Percentiles rank a stretch among this genome's conserved stretches.
These are phyloP conservation scores for Elephantulus edwardii DNA, from an alignment of 2,113 vertebrate genomes.

Conservation along the genomic window DNA sequence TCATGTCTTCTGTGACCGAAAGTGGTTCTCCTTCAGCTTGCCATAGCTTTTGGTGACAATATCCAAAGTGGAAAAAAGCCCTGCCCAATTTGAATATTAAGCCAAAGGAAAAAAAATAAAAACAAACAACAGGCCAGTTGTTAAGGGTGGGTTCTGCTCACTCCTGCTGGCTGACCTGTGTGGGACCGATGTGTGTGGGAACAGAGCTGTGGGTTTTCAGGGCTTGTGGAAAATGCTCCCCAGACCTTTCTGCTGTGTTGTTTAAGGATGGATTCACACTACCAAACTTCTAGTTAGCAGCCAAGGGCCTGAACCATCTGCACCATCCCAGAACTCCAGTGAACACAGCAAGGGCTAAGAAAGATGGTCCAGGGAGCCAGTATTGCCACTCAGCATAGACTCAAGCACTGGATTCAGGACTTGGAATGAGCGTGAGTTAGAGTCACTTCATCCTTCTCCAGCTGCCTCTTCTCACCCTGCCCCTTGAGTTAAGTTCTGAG, in stretches of 20 bases:
- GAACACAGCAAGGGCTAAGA: no score
- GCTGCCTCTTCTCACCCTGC: not conserved
- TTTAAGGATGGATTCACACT: no score
- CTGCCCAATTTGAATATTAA: not conserved
- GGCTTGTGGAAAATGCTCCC: no score
- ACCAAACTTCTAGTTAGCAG: no score
- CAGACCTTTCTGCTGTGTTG: no score
- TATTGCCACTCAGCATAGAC: not conserved
- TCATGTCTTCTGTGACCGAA: slow-evolving; percentile 11
- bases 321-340: no score
- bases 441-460: accelerated
- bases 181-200: no score
- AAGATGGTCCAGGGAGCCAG: accelerated
- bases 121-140: not conserved
- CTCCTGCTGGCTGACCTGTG: no score
- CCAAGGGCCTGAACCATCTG: no score
- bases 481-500: not conserved
- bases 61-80: not conserved
- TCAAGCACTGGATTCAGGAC: not conserved
- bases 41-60: not conserved
- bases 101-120: no score
- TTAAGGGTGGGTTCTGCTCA: no score
- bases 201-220: not conserved
- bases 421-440: not conserved
- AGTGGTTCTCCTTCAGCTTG: not conserved